Conservation (phyloP, 2,797 vertebrate genomes). For the Scolopax bukidnonensis region DNA sequence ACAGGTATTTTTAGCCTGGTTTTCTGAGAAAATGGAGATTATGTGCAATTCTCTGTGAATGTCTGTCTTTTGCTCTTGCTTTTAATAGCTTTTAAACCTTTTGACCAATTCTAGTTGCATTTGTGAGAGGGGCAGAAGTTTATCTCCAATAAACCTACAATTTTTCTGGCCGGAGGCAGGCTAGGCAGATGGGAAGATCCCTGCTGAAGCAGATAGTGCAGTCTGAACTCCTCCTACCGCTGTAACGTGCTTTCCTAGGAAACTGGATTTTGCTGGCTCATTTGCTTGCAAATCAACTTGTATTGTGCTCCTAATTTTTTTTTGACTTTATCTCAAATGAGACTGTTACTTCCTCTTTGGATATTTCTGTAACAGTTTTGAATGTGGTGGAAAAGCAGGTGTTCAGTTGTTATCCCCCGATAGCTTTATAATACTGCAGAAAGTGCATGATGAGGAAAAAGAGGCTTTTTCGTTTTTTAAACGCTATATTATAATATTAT, state of each 20-base stretch:
- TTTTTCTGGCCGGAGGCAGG: background rate
- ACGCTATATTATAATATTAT: background rate
- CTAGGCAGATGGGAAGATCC: background rate
- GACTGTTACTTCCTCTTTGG: background rate
- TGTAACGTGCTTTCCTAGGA: background rate
- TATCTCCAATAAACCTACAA: background rate
- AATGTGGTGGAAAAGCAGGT: background rate
- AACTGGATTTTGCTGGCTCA: background rate
- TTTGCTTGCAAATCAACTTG: background rate
- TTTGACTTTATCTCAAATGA: background rate
- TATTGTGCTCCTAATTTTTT: background rate
- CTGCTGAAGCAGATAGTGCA: background rate
- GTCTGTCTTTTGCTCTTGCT: background rate
- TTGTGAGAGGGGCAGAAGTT: background rate
- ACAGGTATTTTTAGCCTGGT: background rate
- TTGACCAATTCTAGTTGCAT: background rate
- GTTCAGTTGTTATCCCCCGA: background rate
- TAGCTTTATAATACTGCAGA: background rate
- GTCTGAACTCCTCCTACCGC: background rate
- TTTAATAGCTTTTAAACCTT: background rate
- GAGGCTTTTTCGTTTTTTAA: background rate
- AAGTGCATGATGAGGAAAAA: background rate
- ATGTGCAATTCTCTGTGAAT: rapidly evolving
- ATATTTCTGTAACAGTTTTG: background rate
- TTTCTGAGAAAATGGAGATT: background rate